These are phyloP conservation scores for Harpegnathos saltator DNA, from an alignment of 1,140 invertebrate genomes.

Conservation along the genomic window DNA sequence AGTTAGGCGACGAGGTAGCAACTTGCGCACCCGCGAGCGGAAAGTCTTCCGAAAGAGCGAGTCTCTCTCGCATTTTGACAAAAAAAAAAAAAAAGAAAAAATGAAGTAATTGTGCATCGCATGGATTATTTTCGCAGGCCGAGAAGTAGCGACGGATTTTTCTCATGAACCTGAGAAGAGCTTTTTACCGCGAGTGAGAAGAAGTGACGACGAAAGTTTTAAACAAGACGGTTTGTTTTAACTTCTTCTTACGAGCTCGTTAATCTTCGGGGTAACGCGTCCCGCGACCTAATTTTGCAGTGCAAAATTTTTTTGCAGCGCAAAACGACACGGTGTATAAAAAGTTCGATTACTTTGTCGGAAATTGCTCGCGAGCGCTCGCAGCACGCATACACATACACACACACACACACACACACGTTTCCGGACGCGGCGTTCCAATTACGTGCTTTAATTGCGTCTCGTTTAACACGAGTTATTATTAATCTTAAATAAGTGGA, in stretches of 20 bases:
- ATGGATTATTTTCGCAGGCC: slow-evolving; percentile 42
- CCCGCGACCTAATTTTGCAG: slow-evolving; percentile 5
- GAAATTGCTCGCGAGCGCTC: no score
- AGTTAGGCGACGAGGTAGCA: no score
- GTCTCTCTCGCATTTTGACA: slow-evolving; percentile 6
- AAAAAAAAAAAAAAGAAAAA: no score
- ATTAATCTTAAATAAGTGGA: not conserved
- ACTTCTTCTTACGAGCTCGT: slow-evolving; percentile 49
- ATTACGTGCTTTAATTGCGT: not conserved
- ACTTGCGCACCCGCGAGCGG: not conserved
- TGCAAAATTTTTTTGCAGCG: slow-evolving; percentile 3
- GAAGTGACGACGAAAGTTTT: slow-evolving; percentile 48
- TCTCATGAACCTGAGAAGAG: slow-evolving; percentile 22
- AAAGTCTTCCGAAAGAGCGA: slow-evolving; percentile 3
- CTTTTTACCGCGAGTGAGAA: slow-evolving; percentile 32
- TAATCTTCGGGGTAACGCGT: slow-evolving; percentile 18
- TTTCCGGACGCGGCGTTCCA: no score
- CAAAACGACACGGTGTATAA: not conserved
- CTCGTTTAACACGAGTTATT: not conserved
- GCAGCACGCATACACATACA: no score
- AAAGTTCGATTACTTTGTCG: slow-evolving; percentile 1
- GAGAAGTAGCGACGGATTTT: slow-evolving; percentile 30
- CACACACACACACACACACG: no score
- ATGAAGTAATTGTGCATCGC: slow-evolving; percentile 13
- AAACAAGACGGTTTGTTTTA: slow-evolving; percentile 53